Conservation (phyloP, 2,113 vertebrate genomes). For the Nerophis lumbriciformis region DNA sequence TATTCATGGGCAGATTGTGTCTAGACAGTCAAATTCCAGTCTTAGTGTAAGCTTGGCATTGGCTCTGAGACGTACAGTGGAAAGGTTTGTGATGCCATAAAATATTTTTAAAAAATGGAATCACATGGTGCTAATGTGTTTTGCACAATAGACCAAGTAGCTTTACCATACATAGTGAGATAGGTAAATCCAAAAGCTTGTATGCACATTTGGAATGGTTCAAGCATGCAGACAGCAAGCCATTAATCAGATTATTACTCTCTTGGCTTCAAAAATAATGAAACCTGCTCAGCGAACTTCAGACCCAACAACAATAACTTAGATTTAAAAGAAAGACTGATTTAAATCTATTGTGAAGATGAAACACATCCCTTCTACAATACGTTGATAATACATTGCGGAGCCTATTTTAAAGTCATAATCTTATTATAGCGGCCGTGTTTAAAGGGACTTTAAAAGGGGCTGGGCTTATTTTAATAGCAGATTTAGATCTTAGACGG, state of each 20-base stretch:
- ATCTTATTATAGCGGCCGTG: slow-evolving; percentile 68
- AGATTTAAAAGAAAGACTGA: slow-evolving; percentile 14
- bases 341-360: slow-evolving; percentile 18
- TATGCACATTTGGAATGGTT: slow-evolving; percentile 41
- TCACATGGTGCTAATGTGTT: slow-evolving; percentile 50
- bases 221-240: slow-evolving; percentile 25
- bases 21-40: slow-evolving; percentile 54
- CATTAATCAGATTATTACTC: slow-evolving; percentile 59
- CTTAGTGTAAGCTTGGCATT: slow-evolving; percentile 27
- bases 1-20: slow-evolving; percentile 47
- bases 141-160: slow-evolving; percentile 37
- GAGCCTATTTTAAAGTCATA: slow-evolving; percentile 53
- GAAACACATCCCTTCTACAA: slow-evolving; percentile 8
- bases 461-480: slow-evolving; percentile 66
- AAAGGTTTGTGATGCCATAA: slow-evolving; percentile 28
- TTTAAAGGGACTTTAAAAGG: slow-evolving; percentile 70
- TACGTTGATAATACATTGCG: slow-evolving; percentile 21
- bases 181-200: slow-evolving; percentile 39
- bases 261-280: slow-evolving; percentile 20
- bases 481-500: slow-evolving; percentile 70
- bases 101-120: slow-evolving; percentile 43
- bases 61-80: slow-evolving; percentile 19
- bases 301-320: slow-evolving; percentile 1
- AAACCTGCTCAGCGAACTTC: not conserved
- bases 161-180: slow-evolving; percentile 35